A percentile compares a stretch with the other conserved stretches of the same genome.
These are phyloP conservation scores for Amblyjoppa fuscipennis DNA, from an alignment of 2,888 invertebrate genomes.

Conservation along the genomic window DNA sequence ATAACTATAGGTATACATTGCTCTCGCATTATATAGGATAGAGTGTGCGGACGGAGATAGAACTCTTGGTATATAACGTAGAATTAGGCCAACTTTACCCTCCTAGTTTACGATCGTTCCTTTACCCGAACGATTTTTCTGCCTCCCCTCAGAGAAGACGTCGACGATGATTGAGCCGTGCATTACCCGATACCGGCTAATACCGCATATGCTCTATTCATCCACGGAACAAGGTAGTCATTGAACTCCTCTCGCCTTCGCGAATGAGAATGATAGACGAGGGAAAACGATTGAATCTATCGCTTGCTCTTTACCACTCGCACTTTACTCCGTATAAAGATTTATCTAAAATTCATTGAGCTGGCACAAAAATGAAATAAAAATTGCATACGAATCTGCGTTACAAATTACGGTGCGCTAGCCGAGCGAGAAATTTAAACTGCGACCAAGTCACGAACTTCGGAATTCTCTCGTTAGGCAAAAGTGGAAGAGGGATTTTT, in stretches of 20 bases:
- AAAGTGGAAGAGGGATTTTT: constrained; percentile 13
- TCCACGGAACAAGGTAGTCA: constrained; percentile 63
- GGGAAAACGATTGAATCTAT: neutral
- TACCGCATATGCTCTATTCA: constrained; percentile 37
- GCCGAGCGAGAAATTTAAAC: neutral
- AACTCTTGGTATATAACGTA: constrained; percentile 24
- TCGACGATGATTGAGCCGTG: constrained; percentile 49
- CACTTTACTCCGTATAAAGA: neutral
- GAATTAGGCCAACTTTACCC: constrained; percentile 69
- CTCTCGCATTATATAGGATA: constrained; percentile 9
- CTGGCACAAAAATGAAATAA: neutral
- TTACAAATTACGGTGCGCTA: neutral
- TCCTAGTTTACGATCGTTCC: constrained; percentile 60
- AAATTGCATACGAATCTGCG: neutral
- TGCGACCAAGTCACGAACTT: constrained; percentile 30
- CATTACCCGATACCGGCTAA: constrained; percentile 56
- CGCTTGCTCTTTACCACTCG: constrained; percentile 8
- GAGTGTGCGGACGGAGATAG: constrained; percentile 6
- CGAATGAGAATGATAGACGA: constrained; percentile 44
- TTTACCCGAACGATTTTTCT: constrained; percentile 56
- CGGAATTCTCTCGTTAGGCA: constrained; percentile 39
- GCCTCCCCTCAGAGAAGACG: constrained; percentile 45
- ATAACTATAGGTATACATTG: constrained; percentile 1
- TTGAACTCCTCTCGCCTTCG: constrained; percentile 62
- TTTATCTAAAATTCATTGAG: neutral